Evolutionary conservation across 1,140 invertebrate species (phyloP).

Genomic region (Drosophila navojoa): DNA sequence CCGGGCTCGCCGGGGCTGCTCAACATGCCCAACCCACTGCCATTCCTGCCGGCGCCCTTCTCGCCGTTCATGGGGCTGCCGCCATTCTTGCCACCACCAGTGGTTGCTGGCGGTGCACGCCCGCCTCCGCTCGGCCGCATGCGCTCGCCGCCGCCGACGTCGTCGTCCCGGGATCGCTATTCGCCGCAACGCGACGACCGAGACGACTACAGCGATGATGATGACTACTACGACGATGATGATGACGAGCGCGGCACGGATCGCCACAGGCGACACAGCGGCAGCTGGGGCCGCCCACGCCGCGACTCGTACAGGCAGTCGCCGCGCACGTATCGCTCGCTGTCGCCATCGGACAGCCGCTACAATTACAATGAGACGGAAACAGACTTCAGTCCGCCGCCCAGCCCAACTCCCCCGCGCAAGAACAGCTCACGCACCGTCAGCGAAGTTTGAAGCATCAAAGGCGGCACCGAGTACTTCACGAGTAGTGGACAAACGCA

Average conservation of each 20-base stretch:
- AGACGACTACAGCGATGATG: constrained; percentile 67
- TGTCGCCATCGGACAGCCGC: constrained; percentile 80
- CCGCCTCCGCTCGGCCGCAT: constrained; percentile 87
- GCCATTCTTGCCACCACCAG: constrained; percentile 84
- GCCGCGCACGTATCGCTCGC: constrained; percentile 77
- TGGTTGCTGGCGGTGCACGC: constrained; percentile 85
- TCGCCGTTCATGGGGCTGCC: constrained; percentile 84
- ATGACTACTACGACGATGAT: constrained; percentile 72
- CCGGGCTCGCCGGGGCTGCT: constrained; percentile 70
- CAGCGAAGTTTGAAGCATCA: constrained; percentile 58
- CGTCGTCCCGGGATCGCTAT: constrained; percentile 49
- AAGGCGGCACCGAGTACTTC: constrained; percentile 35
- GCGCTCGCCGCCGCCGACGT: constrained; percentile 86
- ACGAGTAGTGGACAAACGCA: constrained; percentile 15
- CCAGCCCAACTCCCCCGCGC: constrained; percentile 59
- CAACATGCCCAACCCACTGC: constrained; percentile 82
- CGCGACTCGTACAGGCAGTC: constrained; percentile 67
- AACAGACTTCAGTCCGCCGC: constrained; percentile 82
- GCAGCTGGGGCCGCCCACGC: constrained; percentile 62
- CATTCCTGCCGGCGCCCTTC: constrained; percentile 85
- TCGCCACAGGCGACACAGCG: constrained; percentile 57
- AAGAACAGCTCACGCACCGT: constrained; percentile 57
- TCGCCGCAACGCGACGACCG: constrained; percentile 54
- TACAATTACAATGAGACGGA: constrained; percentile 82
- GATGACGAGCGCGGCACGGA: constrained; percentile 58